These are phyloP conservation scores for Paracentrotus lividus DNA, from an alignment of 53 echinoderm and acorn worm genomes.

Conservation along the genomic window DNA sequence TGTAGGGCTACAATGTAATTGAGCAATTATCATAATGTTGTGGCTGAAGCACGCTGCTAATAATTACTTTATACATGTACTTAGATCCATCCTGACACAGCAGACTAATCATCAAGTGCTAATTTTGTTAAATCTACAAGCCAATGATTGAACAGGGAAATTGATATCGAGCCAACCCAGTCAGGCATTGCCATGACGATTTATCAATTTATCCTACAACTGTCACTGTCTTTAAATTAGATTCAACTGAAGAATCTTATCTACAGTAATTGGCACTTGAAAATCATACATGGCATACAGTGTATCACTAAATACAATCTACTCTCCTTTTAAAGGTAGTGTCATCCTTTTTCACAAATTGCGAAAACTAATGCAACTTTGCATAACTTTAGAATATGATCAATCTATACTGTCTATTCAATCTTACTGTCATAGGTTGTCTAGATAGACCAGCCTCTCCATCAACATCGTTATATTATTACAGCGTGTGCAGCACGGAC, in stretches of 20 bases:
- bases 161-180: background rate
- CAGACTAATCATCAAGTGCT: background rate
- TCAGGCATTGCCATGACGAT: constrained; percentile 8
- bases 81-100: background rate
- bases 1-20: background rate
- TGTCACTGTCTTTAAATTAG: background rate
- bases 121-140: background rate
- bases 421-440: too few species aligned
- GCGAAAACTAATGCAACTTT: too few species aligned
- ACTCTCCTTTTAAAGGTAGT: too few species aligned
- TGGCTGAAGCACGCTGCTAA: background rate
- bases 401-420: too few species aligned
- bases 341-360: too few species aligned
- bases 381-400: too few species aligned
- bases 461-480: too few species aligned
- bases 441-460: too few species aligned
- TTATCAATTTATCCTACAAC: too few species aligned
- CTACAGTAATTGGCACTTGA: background rate
- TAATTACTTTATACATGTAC: background rate
- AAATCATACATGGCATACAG: too few species aligned
- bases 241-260: background rate
- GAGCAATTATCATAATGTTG: background rate
- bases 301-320: too few species aligned
- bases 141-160: background rate
- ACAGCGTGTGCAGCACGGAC: too few species aligned